Evolutionary conservation across 2,888 invertebrate genomes (phyloP).

Genomic region (Drosophila helvetica): DNA sequence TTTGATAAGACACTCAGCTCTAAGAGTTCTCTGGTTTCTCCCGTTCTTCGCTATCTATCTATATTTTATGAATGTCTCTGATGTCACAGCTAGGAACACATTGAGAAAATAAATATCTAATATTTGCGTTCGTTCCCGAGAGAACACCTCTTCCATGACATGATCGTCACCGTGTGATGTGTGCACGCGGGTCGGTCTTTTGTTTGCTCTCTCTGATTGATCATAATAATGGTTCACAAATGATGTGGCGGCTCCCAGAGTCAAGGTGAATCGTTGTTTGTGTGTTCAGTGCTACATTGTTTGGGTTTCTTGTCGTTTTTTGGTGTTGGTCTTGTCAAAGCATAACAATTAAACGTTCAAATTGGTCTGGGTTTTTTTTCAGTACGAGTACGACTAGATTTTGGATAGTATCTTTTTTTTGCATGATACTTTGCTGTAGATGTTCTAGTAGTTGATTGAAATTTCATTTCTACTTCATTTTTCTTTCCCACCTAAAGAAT

Average conservation of each 20-base stretch:
- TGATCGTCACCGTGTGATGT: constrained; percentile 14
- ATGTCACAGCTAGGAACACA: constrained; percentile 14
- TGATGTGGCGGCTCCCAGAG: background rate
- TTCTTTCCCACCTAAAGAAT: too few species aligned
- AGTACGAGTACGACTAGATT: background rate
- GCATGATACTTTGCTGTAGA: background rate
- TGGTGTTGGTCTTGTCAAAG: background rate
- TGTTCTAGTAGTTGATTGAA: too few species aligned
- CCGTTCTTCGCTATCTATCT: background rate
- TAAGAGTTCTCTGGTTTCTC: constrained; percentile 2
- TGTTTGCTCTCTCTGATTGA: constrained; percentile 39
- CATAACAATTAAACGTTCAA: background rate
- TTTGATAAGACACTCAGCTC: constrained; percentile 18
- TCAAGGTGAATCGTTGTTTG: constrained; percentile 27
- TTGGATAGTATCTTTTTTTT: background rate
- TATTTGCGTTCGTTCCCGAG: constrained; percentile 24
- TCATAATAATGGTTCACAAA: constrained; percentile 22
- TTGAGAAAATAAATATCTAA: constrained; percentile 43
- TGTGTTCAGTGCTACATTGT: constrained; percentile 11
- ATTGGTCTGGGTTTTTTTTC: background rate
- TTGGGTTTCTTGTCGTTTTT: background rate
- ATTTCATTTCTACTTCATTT: too few species aligned
- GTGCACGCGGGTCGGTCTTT: background rate
- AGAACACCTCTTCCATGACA: constrained; percentile 8
- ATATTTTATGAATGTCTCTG: background rate